Evolutionary conservation across 1,140 invertebrate species (phyloP), one percentile per base, ranked within the genome.

Genomic region (Saccostrea glomerata): DNA sequence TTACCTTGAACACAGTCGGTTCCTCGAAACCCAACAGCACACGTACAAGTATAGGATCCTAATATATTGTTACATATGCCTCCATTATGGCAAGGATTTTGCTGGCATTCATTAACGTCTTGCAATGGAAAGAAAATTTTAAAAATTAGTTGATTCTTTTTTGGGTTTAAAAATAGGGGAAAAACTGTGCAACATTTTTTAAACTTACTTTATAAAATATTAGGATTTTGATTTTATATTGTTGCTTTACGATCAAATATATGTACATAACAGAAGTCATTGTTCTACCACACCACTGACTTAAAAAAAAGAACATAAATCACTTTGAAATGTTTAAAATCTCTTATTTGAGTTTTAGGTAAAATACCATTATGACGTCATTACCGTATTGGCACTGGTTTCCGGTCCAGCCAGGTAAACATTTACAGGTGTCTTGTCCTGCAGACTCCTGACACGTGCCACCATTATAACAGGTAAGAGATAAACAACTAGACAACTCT

Each of bases 371-470:
- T 0, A 54, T 86, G 63, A 23, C 54, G 17, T 23, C 85, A 77
- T 77, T 77, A 77, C 70, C 70, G 13, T 77, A 77, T 77, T 77
- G 70, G 12, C 77, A 36, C 15, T 85, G 25, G 58, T 15, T 40
- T 25, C 85, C 85, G 11, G 63, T 73, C 88, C 88, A 89, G 5
- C 73, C 85, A 11, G 25, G 23, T 17, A n/a, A 25, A 86, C 88
- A 89, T 1, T 55, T 36, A 60, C 88, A 89, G 0, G 4, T 23
- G 13, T 84, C 86, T 15, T 40, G n/a, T 30, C 88, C 88, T 0
- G 20, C 17, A 20, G 30, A 56, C 82, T 89, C 86, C n/a, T 85
- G 17, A 58, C 88, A 89, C 1, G 56, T n/a, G 5, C 88, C 88
- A 58, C 25, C 40, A 11, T 89, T 89, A n/a, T 89, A 55, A 47